Percentiles rank a stretch among this genome's conserved stretches.
These are phyloP conservation scores for Stenotaenia linearis DNA, from an alignment of 2,888 invertebrate species.

Conservation along the genomic window DNA sequence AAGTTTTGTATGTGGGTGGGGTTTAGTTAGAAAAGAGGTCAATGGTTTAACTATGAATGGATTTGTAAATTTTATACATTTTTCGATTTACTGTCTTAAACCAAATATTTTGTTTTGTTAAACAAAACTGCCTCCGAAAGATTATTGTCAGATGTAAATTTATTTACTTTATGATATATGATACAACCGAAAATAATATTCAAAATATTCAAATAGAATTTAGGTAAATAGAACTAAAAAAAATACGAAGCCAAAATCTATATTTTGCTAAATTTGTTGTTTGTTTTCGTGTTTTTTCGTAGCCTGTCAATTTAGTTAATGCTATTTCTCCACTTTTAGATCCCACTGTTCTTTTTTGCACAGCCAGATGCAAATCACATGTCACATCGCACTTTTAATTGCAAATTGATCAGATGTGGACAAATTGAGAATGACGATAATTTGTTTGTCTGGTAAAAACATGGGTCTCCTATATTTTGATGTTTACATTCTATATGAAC, in stretches of 20 bases:
- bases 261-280: background rate
- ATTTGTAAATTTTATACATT: background rate
- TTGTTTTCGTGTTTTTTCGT: background rate
- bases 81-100: no score
- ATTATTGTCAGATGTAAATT: no score
- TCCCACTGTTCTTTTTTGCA: background rate
- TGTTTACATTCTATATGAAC: constrained; percentile 24
- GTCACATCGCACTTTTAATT: background rate
- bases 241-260: no score
- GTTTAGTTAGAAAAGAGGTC: background rate
- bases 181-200: background rate
- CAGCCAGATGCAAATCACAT: background rate
- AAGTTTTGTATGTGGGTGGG: background rate
- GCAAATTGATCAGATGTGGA: background rate
- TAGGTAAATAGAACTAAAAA: no score
- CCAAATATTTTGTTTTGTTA: no score
- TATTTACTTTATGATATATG: no score
- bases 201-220: background rate
- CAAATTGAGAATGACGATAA: background rate
- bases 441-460: constrained; percentile 19
- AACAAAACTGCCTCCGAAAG: no score
- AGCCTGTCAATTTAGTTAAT: no score
- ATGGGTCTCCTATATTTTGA: constrained; percentile 9
- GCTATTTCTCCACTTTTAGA: no score
- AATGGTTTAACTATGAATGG: background rate